phyloP scores from a whole-genome alignment of 2,797 vertebrate species.

The Lacerta agilis region DNA sequence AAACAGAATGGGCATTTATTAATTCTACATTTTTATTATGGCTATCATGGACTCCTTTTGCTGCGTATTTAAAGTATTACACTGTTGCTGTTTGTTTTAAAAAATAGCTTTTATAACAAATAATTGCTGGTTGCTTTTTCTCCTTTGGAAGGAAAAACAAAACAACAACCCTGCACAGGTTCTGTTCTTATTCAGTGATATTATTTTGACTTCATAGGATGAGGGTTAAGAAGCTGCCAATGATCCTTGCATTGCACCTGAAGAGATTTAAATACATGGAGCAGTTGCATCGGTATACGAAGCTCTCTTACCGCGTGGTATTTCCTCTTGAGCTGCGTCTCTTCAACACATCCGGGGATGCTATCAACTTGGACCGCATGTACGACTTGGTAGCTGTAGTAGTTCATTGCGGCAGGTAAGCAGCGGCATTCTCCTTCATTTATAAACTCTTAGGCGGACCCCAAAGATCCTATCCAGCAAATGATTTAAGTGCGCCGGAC shows the following conservation, averaged over 20 bases:
- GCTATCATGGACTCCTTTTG: background rate
- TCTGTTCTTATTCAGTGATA: background rate
- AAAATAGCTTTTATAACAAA: background rate
- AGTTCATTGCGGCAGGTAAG: constrained; percentile 96
- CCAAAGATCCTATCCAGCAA: too few relatives aligned
- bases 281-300: constrained; percentile 95
- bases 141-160: background rate
- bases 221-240: constrained; percentile 94
- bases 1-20: background rate
- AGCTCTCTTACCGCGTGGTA: constrained; percentile 95
- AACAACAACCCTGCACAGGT: background rate
- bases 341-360: constrained; percentile 95
- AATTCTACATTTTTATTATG: background rate
- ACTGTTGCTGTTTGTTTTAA: background rate
- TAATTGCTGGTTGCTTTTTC: background rate
- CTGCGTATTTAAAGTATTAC: too few relatives aligned
- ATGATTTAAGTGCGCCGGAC: too few relatives aligned
- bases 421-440: background rate
- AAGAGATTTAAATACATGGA: constrained; percentile 99
- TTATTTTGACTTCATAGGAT: constrained; percentile 70
- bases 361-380: constrained; percentile 95
- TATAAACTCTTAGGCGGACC: too few relatives aligned
- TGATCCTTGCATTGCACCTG: constrained; percentile 96
- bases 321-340: constrained; percentile 95
- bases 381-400: constrained; percentile 96